A percentile compares a stretch with the other conserved stretches of the same genome.
These are phyloP conservation scores for Calypte anna DNA, from an alignment of 2,113 vertebrate species.

Conservation along the genomic window DNA sequence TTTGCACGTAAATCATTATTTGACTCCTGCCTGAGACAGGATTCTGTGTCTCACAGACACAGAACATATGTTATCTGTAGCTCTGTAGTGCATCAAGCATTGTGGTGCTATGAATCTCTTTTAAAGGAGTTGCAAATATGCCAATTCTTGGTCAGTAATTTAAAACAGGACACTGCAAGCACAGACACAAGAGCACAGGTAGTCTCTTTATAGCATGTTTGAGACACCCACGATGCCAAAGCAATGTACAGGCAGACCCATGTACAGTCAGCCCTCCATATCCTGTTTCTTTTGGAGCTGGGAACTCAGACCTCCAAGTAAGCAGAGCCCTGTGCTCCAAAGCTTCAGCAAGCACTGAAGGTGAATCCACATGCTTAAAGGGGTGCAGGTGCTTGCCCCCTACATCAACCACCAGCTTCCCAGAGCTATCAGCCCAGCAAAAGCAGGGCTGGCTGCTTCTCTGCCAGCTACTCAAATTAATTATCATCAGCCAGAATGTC, in stretches of 20 bases:
- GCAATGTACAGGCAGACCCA: not conserved
- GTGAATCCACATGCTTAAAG: not conserved
- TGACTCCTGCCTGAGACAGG: not conserved
- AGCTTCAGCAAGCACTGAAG: not conserved
- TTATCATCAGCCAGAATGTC: not conserved
- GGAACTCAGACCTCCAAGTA: not conserved
- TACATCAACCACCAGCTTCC: fast-evolving
- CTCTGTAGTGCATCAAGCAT: not conserved
- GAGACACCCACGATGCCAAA: fast-evolving
- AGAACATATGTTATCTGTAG: not conserved
- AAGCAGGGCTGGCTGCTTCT: not conserved
- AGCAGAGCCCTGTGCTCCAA: not conserved
- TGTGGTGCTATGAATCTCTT: not conserved
- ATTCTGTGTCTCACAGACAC: not conserved
- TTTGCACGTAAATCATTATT: not conserved
- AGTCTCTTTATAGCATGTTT: not conserved
- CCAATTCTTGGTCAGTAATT: not conserved
- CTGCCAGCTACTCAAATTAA: not conserved
- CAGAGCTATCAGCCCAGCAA: fast-evolving
- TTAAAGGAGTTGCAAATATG: not conserved
- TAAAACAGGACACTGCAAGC: not conserved
- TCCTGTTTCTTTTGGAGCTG: not conserved
- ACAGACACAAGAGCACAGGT: not conserved
- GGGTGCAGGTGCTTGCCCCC: not conserved
- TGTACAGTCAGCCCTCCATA: not conserved